Conservation (phyloP, 2,888 invertebrate species). For the Nemotelus nigrinus region DNA sequence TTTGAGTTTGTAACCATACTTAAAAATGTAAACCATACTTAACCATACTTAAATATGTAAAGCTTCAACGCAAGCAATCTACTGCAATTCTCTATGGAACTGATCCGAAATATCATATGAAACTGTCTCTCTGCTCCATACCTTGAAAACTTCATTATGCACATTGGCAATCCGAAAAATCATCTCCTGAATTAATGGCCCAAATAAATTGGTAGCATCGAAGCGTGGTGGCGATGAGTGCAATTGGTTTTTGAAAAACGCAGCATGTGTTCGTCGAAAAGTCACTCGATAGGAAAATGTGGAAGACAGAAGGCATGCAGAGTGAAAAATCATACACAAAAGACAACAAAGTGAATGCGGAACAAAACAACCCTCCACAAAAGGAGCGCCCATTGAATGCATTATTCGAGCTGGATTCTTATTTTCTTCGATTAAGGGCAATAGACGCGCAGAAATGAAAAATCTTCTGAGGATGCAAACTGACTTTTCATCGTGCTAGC, state of each 20-base stretch:
- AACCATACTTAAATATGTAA: no score
- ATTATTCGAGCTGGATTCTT: slow-evolving; percentile 32
- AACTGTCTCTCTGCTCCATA: no score
- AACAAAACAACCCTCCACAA: slow-evolving; percentile 44
- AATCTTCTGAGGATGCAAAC: slow-evolving; percentile 28
- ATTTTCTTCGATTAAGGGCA: slow-evolving; percentile 39
- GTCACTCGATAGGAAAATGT: slow-evolving; percentile 7
- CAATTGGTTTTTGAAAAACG: slow-evolving; percentile 41
- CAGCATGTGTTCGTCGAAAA: slow-evolving; percentile 31
- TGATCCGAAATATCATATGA: no score
- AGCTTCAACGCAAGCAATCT: no score
- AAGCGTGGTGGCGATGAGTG: not conserved
- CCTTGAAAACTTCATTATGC: not conserved
- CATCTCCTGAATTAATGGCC: slow-evolving; percentile 16
- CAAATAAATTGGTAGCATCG: slow-evolving; percentile 29
- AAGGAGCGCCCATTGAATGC: slow-evolving; percentile 33
- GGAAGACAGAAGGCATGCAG: slow-evolving; percentile 32
- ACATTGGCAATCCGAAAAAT: slow-evolving; percentile 17
- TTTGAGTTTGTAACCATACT: no score
- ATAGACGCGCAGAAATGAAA: not conserved
- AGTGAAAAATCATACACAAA: slow-evolving; percentile 41
- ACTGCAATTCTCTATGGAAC: no score
- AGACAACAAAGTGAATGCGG: slow-evolving; percentile 38
- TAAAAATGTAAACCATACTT: no score
- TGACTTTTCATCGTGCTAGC: slow-evolving; percentile 36